Conservation (phyloP, 2,888 invertebrate species). For the Halocaridina rubra region DNA sequence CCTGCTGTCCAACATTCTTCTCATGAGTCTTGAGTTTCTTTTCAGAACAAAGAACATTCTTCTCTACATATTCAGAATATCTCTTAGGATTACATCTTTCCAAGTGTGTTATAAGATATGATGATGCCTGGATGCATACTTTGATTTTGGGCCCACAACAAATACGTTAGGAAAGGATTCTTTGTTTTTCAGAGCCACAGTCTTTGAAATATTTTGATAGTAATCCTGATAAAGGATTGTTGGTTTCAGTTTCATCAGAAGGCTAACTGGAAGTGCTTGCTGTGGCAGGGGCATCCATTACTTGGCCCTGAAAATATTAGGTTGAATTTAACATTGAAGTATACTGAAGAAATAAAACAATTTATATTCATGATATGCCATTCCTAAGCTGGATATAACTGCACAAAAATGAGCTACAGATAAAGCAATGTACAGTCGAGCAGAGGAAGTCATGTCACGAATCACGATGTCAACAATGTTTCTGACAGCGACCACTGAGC, state of each 20-base stretch:
- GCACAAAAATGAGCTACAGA: too few species aligned
- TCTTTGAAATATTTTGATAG: not conserved
- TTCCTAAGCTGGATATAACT: too few species aligned
- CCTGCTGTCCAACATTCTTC: not conserved
- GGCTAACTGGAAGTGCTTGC: not conserved
- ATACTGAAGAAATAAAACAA: too few species aligned
- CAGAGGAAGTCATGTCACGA: too few species aligned
- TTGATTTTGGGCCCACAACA: conserved; percentile 17
- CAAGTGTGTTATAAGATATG: not conserved
- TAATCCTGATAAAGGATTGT: not conserved
- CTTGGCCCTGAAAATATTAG: not conserved
- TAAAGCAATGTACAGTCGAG: too few species aligned
- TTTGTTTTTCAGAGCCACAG: not conserved
- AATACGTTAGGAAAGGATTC: conserved; percentile 4
- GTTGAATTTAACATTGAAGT: too few species aligned
- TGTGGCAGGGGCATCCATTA: not conserved
- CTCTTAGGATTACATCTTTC: not conserved
- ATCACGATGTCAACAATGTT: too few species aligned
- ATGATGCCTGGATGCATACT: not conserved
- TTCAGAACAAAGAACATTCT: not conserved
- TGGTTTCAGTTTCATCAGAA: not conserved
- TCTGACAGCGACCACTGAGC: too few species aligned
- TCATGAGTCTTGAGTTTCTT: not conserved
- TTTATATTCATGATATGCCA: too few species aligned
- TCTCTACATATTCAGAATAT: not conserved